Conservation (phyloP, 2,113 vertebrate species). For the Hemiscyllium ocellatum region DNA sequence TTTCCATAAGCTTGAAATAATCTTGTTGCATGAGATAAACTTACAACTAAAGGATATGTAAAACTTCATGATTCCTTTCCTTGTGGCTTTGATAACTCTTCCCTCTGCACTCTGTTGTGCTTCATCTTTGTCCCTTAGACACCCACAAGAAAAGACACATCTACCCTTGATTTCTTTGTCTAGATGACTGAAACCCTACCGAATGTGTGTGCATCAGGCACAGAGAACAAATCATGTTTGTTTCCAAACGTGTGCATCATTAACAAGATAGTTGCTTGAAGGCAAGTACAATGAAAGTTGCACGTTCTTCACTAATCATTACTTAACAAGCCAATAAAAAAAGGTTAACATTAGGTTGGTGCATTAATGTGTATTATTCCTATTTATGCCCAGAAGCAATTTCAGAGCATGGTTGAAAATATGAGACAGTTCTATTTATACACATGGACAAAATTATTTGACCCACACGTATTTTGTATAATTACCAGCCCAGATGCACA, state of each 20-base stretch:
- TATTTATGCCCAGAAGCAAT: not conserved
- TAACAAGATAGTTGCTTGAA: constrained; percentile 6
- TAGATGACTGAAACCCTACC: not conserved
- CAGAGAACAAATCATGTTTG: not conserved
- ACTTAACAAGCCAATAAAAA: constrained; percentile 26
- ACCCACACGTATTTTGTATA: not conserved
- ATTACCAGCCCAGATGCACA: no score
- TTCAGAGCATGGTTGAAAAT: not conserved
- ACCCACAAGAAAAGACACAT: not conserved
- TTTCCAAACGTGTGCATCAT: not conserved
- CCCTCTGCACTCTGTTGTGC: not conserved
- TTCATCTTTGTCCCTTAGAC: not conserved
- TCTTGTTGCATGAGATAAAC: not conserved
- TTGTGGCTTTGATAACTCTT: not conserved
- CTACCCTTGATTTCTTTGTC: not conserved
- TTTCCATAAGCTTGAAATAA: not conserved
- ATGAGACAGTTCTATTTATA: not conserved
- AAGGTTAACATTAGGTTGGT: constrained; percentile 10
- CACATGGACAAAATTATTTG: not conserved
- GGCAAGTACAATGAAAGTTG: not conserved
- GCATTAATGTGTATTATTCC: not conserved
- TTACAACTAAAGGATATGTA: not conserved
- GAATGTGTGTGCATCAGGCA: not conserved
- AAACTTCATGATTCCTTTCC: not conserved
- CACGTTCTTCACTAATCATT: not conserved